These are phyloP conservation scores for Gallinago jamesoni DNA, from an alignment of 2,113 vertebrate genomes.

Conservation along the genomic window DNA sequence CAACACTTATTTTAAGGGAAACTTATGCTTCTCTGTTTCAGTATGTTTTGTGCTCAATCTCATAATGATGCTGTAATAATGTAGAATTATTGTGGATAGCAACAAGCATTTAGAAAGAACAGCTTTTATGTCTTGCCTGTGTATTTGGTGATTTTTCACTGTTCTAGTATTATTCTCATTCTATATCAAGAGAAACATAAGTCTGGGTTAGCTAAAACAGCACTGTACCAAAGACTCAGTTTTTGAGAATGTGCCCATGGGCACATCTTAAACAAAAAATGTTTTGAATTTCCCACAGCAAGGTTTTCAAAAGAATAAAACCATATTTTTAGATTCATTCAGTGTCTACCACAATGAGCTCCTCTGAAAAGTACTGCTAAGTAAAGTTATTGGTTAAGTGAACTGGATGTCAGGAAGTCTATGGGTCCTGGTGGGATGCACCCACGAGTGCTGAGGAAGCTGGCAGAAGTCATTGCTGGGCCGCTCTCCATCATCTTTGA, in stretches of 20 bases:
- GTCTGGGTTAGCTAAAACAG: not conserved
- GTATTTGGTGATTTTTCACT: not conserved
- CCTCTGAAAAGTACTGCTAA: not conserved
- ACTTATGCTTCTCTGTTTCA: not conserved
- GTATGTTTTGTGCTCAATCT: not conserved
- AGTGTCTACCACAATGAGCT: not conserved
- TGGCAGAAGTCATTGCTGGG: too few species aligned
- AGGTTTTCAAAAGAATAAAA: not conserved
- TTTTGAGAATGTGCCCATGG: not conserved
- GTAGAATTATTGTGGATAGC: not conserved
- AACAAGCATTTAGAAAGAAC: not conserved
- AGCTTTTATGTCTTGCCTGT: not conserved
- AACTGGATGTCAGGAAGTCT: too few species aligned
- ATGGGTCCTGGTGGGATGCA: too few species aligned
- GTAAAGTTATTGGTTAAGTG: too few species aligned
- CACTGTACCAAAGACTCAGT: not conserved
- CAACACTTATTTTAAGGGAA: not conserved
- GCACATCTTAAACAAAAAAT: not conserved
- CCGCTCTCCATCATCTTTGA: too few species aligned
- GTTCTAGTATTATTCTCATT: not conserved
- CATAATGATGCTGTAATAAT: not conserved
- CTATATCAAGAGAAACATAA: not conserved
- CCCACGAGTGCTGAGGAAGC: too few species aligned
- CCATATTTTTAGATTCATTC: not conserved
- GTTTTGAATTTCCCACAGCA: not conserved